Base-by-base conservation (phyloP, 2,797 vertebrate species). In the Oreortyx pictus region DNA sequence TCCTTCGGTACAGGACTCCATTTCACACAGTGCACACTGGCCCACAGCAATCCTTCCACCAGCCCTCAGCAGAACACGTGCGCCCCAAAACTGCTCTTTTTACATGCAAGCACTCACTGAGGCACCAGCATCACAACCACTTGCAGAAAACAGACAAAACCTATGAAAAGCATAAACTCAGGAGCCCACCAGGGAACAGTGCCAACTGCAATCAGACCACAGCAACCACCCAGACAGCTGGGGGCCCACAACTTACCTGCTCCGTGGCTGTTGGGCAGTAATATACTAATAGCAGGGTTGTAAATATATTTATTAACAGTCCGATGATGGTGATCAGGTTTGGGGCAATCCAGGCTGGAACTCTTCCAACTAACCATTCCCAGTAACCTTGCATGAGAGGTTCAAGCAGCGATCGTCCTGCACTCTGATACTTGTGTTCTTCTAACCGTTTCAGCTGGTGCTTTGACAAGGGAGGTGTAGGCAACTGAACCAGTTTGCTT, bases 201-300 rank as follows among this genome's bases (percentile, higher is more conserved):
- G 14, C 35, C 49, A 27, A 6, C 33, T 16, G 17, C 82, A 29
- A 5, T 16, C 0, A 37, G 67, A 4, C 3, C 15, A 27, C 49
- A 78, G 33, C 3, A 52, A 22, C 46, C 8, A 25, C 5, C 23
- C 7, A 31, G 25, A 43, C 4, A 2, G 5, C 11, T 54, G 77
- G 24, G 46, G 41, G 8, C 46, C 39, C 19, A 5, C 16, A 75
- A 73, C 97, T 97, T 95, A 99, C 99, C 99, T 99, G 98, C 54
- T 99, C 99, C 4, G 99, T 99, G 92, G 99, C 99, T 87, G 99
- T 99, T 6, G 99, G 99, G 92, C 99, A 99, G 97, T 99, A 99
- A 95, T 98, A 99, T 80, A 99, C 98, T 84, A 99, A 98, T 86
- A 99, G 97, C 44, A 99, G 97, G 31, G 99, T 99, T 94, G 99